These are phyloP conservation scores for Coremacera marginata DNA, from an alignment of 2,888 invertebrate species.

Conservation along the genomic window DNA sequence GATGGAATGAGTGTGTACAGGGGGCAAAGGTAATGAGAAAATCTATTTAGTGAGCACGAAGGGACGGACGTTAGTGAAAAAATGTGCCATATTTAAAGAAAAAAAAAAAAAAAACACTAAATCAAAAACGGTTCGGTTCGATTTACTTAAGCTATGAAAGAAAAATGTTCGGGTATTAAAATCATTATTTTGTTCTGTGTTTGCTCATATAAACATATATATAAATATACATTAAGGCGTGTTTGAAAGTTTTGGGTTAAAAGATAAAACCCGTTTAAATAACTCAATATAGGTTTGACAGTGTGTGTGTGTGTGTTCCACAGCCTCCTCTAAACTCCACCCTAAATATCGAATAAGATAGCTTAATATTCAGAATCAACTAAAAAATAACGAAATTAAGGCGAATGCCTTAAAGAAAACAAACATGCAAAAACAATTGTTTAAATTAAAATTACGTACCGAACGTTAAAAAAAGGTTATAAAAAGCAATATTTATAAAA, in stretches of 20 bases:
- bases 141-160: not conserved
- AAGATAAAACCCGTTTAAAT: no score
- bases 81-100: not conserved
- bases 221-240: slow-evolving; percentile 18
- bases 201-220: not conserved
- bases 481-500: no score
- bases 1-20: not conserved
- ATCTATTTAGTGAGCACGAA: slow-evolving; percentile 18
- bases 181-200: not conserved
- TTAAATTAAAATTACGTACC: no score
- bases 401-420: no score
- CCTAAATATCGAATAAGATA: not conserved
- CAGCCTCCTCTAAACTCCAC: not conserved
- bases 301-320: no score
- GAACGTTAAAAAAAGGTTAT: not conserved
- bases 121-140: not conserved
- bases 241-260: not conserved
- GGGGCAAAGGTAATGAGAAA: slow-evolving; percentile 36
- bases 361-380: no score
- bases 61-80: not conserved
- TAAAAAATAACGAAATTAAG: not conserved
- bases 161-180: not conserved
- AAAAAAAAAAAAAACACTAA: slow-evolving; percentile 8
- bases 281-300: no score
- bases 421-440: no score